These are phyloP conservation scores for Discoglossus pictus DNA, from an alignment of 2,797 vertebrate genomes.

Conservation along the genomic window DNA sequence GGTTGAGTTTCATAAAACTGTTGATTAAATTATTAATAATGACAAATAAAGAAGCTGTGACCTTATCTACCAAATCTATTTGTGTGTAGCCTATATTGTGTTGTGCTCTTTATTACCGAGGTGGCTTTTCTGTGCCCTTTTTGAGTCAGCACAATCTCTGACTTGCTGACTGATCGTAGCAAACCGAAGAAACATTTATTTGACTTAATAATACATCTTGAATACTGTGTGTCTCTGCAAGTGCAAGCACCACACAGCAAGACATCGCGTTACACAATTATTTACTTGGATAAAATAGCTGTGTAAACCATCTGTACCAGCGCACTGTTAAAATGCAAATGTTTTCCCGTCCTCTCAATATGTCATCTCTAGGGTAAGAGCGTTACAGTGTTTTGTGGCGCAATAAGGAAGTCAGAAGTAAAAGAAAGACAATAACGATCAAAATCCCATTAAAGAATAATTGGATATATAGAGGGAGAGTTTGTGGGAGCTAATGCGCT, in stretches of 20 bases:
- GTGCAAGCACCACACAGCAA: not conserved
- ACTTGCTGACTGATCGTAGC: too few relatives aligned
- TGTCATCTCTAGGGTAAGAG: conserved; percentile 29
- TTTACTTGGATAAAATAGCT: conserved; percentile 12
- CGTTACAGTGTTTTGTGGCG: conserved; percentile 24
- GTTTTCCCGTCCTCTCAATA: conserved; percentile 14
- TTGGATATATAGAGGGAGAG: conserved; percentile 30
- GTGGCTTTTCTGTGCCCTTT: too few relatives aligned
- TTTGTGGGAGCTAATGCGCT: conserved; percentile 13
- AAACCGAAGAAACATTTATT: too few relatives aligned
- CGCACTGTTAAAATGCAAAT: conserved; percentile 41
- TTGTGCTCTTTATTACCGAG: too few relatives aligned
- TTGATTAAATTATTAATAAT: too few relatives aligned
- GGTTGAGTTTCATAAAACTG: too few relatives aligned
- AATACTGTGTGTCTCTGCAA: not conserved
- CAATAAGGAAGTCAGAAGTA: conserved; percentile 31
- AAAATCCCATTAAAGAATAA: conserved; percentile 34
- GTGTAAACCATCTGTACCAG: conserved; percentile 30
- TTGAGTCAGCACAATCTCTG: too few relatives aligned
- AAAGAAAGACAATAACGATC: conserved; percentile 36
- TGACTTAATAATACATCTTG: too few relatives aligned
- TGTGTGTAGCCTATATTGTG: too few relatives aligned
- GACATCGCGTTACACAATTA: conserved; percentile 5
- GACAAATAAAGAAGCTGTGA: too few relatives aligned
- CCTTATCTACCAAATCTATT: too few relatives aligned